Conservation (phyloP, 2,113 vertebrate species). For the Vidua macroura region DNA sequence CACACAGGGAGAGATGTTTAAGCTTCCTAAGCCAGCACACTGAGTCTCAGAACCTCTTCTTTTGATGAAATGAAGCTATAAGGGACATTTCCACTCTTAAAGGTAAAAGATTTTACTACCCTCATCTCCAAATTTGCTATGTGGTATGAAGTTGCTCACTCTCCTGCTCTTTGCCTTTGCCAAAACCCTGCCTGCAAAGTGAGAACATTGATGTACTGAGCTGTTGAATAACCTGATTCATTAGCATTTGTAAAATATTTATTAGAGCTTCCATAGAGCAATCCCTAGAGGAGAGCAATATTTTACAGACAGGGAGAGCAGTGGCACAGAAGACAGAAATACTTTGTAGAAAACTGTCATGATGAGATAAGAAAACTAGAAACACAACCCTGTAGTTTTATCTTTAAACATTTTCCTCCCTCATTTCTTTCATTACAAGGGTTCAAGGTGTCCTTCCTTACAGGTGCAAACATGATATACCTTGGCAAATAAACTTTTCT, state of each 20-base stretch:
- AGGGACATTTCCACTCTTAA: neutral
- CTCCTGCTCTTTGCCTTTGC: neutral
- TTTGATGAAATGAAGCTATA: neutral
- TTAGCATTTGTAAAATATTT: slow-evolving; percentile 22
- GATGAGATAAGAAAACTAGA: neutral
- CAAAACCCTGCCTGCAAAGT: neutral
- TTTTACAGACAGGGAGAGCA: neutral
- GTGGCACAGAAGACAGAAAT: neutral
- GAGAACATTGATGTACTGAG: neutral
- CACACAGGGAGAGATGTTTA: neutral
- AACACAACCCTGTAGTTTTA: neutral
- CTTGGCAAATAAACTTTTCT: neutral
- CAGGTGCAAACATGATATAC: neutral
- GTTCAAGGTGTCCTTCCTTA: neutral
- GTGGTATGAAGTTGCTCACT: neutral
- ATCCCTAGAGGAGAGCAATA: neutral
- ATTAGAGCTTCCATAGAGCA: neutral
- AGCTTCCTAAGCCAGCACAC: neutral
- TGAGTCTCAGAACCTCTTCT: neutral
- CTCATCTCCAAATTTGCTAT: neutral
- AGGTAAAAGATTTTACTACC: neutral
- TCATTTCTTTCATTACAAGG: neutral
- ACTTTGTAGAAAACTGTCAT: neutral
- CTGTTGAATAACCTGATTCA: neutral
- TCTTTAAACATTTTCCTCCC: neutral